Evolutionary conservation across 2,888 invertebrate genomes (phyloP).

Genomic region (Furcula furcula): DNA sequence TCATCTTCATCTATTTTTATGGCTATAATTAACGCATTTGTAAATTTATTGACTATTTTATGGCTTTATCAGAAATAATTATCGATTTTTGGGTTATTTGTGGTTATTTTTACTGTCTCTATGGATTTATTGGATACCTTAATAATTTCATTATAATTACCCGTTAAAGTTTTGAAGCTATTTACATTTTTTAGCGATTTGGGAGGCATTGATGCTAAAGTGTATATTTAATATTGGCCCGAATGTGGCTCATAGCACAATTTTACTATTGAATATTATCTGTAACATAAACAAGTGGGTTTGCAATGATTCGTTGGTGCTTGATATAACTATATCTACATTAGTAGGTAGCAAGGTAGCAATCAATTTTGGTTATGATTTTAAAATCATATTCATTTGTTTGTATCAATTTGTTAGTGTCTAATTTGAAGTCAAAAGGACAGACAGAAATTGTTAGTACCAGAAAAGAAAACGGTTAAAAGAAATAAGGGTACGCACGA

Average conservation of each 20-base stretch:
- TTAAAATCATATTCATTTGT: background rate
- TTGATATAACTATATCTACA: too few species aligned
- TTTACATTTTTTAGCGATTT: too few species aligned
- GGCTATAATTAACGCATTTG: background rate
- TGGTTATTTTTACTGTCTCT: background rate
- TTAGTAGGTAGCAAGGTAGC: too few species aligned
- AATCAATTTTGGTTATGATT: too few species aligned
- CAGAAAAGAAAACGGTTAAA: conserved; percentile 31
- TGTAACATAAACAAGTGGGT: too few species aligned
- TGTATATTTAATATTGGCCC: too few species aligned
- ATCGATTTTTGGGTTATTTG: background rate
- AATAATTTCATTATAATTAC: background rate
- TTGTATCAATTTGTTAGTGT: conserved; percentile 13
- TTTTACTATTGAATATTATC: too few species aligned
- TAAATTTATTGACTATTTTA: conserved; percentile 1
- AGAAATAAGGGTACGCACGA: conserved; percentile 39
- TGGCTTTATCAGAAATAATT: background rate
- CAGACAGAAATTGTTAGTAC: conserved; percentile 28
- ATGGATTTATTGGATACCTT: background rate
- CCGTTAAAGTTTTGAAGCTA: background rate
- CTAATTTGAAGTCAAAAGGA: conserved; percentile 23
- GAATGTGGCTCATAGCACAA: too few species aligned
- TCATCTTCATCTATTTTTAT: background rate
- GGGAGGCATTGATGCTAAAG: too few species aligned
- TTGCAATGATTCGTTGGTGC: too few species aligned